A percentile compares a stretch with the other conserved stretches of the same genome.
These are phyloP conservation scores for Tapirus indicus DNA, from an alignment of 2,797 vertebrate species.

Conservation along the genomic window DNA sequence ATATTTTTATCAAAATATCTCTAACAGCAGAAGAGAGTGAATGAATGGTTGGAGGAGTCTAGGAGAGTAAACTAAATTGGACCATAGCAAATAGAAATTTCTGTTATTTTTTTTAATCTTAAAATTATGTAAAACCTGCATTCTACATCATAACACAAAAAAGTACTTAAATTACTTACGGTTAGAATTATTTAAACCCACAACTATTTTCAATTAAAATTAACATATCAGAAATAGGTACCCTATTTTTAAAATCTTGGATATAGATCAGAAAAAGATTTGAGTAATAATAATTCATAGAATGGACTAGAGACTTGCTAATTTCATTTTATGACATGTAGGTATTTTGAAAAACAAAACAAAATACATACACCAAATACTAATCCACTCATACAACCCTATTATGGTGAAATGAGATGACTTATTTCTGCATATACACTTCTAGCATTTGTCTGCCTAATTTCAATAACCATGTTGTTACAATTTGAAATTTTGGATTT, in stretches of 20 bases:
- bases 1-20: neutral
- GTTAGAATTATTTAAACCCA: neutral
- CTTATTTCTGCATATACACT: neutral
- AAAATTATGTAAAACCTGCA: neutral
- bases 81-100: neutral
- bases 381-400: neutral
- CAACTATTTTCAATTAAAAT: neutral
- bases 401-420: neutral
- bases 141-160: neutral
- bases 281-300: neutral
- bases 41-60: neutral
- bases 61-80: neutral
- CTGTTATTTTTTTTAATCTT: neutral
- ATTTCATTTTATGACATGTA: neutral
- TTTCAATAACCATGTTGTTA: neutral
- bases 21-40: neutral
- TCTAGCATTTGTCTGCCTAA: neutral
- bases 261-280: neutral
- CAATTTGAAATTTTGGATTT: neutral
- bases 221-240: neutral
- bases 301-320: neutral
- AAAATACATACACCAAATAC: neutral
- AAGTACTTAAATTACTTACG: neutral
- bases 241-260: neutral
- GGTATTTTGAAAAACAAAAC: neutral